phyloP scores from a whole-genome alignment of 53 echinoderm and acorn worm genomes.

The Paracentrotus lividus region DNA sequence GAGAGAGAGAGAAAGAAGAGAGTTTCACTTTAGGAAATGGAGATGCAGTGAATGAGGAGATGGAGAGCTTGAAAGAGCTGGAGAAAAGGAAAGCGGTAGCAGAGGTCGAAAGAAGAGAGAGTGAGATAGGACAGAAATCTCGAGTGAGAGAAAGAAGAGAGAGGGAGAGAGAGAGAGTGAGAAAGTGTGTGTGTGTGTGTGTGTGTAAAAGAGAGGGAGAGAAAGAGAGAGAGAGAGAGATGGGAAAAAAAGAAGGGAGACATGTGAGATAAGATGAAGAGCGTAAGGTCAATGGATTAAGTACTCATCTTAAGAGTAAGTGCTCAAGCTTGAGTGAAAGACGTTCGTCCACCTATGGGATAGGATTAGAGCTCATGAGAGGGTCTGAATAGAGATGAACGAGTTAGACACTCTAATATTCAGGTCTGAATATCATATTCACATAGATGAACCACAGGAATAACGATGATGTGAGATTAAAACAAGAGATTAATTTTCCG shows the following conservation, averaged over 20 bases:
- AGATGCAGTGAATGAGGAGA: too few species aligned
- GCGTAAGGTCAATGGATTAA: background rate
- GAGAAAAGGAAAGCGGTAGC: background rate
- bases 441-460: too few species aligned
- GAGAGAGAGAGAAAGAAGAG: too few species aligned
- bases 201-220: background rate
- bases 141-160: background rate
- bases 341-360: background rate
- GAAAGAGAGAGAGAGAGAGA: background rate
- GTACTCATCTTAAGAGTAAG: background rate
- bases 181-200: background rate
- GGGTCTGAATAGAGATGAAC: background rate
- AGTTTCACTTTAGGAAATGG: too few species aligned
- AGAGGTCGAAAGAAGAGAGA: background rate
- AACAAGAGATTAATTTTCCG: too few species aligned
- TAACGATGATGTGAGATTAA: too few species aligned
- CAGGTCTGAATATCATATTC: too few species aligned
- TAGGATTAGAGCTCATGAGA: background rate
- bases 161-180: background rate
- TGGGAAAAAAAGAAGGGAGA: background rate
- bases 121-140: too few species aligned
- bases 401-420: background rate
- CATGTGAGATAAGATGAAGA: background rate
- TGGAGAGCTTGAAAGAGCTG: background rate
- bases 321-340: background rate